Evolutionary conservation across 2,797 vertebrate species (phyloP).

Genomic region (Acipenser transmontanus): DNA sequence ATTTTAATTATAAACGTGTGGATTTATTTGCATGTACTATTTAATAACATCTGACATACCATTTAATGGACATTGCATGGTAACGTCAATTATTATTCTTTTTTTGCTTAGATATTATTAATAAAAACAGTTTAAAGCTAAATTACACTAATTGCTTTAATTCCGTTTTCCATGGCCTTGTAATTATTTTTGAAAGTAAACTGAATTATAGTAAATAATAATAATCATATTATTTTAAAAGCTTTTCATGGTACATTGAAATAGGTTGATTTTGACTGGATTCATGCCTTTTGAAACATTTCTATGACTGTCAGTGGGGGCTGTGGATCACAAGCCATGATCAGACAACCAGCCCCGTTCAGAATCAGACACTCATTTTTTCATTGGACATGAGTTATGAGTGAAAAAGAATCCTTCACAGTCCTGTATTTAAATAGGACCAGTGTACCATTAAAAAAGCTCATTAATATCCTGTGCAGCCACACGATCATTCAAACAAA

Average conservation of each 20-base stretch:
- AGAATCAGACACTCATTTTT: constrained; percentile 59
- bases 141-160: constrained; percentile 62
- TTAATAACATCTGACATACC: too few relatives aligned
- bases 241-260: constrained; percentile 33
- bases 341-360: constrained; percentile 40
- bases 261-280: constrained; percentile 30
- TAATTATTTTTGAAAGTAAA: constrained; percentile 38
- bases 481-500: constrained; percentile 62
- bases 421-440: constrained; percentile 61
- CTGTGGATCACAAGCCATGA: constrained; percentile 65
- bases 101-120: constrained; percentile 47
- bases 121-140: constrained; percentile 58
- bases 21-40: too few relatives aligned
- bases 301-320: constrained; percentile 54
- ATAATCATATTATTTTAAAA: constrained; percentile 17
- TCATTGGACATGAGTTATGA: constrained; percentile 79
- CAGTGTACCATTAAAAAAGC: constrained; percentile 65
- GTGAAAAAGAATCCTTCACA: constrained; percentile 60
- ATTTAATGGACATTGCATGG: neutral
- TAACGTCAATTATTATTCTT: neutral
- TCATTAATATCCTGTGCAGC: constrained; percentile 66
- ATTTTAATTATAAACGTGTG: too few relatives aligned
- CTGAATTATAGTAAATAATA: constrained; percentile 23
- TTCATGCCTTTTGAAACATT: constrained; percentile 50
- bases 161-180: constrained; percentile 59